These are phyloP conservation scores for Digitonthophagus gazella DNA, from an alignment of 2,888 invertebrate genomes.

Conservation along the genomic window DNA sequence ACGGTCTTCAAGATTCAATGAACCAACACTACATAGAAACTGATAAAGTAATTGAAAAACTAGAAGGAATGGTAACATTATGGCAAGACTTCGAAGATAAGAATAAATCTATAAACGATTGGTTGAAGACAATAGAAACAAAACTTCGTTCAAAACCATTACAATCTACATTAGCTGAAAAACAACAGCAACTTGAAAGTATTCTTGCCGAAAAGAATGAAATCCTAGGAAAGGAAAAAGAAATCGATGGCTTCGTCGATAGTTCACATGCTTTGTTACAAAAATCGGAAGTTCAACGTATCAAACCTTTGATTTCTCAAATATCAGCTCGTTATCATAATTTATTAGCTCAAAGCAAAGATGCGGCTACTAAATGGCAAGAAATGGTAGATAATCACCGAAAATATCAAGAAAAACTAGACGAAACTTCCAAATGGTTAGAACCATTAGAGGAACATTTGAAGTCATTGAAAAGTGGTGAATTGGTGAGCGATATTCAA, in stretches of 20 bases:
- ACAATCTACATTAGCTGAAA: slow-evolving; percentile 77
- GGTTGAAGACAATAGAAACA: slow-evolving; percentile 83
- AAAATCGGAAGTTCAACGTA: slow-evolving; percentile 77
- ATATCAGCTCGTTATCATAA: slow-evolving; percentile 85
- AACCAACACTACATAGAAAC: slow-evolving; percentile 67
- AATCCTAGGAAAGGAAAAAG: slow-evolving; percentile 77
- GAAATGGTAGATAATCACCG: slow-evolving; percentile 80
- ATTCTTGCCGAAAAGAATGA: slow-evolving; percentile 74
- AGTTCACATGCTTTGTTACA: slow-evolving; percentile 84
- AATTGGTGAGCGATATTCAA: slow-evolving; percentile 58
- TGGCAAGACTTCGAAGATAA: slow-evolving; percentile 87
- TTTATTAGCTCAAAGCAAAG: slow-evolving; percentile 77
- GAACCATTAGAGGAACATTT: slow-evolving; percentile 72
- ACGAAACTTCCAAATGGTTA: slow-evolving; percentile 76
- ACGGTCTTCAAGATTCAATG: slow-evolving; percentile 65
- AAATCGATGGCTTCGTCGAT: slow-evolving; percentile 86
- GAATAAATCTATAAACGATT: slow-evolving; percentile 76
- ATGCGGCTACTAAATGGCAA: slow-evolving; percentile 82
- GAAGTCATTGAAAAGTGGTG: slow-evolving; percentile 63
- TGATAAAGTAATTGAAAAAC: slow-evolving; percentile 67
- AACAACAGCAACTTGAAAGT: slow-evolving; percentile 69
- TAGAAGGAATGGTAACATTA: slow-evolving; percentile 71
- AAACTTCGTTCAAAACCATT: slow-evolving; percentile 84
- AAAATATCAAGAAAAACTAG: slow-evolving; percentile 71
- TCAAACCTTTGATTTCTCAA: slow-evolving; percentile 85